Conservation (phyloP, 2,888 invertebrate species). For the Julus scandinavius region DNA sequence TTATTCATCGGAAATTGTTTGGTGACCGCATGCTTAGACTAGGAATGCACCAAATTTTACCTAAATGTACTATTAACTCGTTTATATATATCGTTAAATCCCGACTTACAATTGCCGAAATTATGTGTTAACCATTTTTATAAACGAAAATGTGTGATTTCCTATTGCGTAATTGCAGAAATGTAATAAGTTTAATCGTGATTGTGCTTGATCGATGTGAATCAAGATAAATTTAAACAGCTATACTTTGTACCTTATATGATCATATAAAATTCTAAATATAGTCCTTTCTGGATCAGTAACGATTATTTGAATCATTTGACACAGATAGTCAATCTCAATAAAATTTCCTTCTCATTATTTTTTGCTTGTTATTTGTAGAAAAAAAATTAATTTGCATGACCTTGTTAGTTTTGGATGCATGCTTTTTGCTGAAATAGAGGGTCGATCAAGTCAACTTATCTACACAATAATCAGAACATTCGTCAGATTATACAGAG, state of each 20-base stretch:
- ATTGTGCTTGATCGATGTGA: neutral
- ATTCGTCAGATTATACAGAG: too few relatives aligned
- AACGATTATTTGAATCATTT: neutral
- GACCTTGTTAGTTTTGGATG: neutral
- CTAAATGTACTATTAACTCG: neutral
- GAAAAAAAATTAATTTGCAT: neutral
- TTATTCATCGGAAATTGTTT: neutral
- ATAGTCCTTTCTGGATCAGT: neutral
- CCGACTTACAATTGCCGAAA: neutral
- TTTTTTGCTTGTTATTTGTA: neutral
- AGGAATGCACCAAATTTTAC: neutral
- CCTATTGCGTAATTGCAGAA: too few relatives aligned
- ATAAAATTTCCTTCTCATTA: neutral
- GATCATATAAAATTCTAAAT: neutral
- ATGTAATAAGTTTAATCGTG: neutral
- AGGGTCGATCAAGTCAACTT: too few relatives aligned
- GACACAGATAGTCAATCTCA: neutral
- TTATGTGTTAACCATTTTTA: neutral
- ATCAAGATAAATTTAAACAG: neutral
- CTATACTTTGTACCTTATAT: neutral
- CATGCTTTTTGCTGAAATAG: too few relatives aligned
- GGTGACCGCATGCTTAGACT: neutral
- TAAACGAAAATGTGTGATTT: too few relatives aligned
- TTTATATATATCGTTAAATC: neutral
- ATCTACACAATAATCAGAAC: neutral